These are phyloP conservation scores for Lottia scabra DNA, from an alignment of 2,888 invertebrate genomes.

Conservation along the genomic window DNA sequence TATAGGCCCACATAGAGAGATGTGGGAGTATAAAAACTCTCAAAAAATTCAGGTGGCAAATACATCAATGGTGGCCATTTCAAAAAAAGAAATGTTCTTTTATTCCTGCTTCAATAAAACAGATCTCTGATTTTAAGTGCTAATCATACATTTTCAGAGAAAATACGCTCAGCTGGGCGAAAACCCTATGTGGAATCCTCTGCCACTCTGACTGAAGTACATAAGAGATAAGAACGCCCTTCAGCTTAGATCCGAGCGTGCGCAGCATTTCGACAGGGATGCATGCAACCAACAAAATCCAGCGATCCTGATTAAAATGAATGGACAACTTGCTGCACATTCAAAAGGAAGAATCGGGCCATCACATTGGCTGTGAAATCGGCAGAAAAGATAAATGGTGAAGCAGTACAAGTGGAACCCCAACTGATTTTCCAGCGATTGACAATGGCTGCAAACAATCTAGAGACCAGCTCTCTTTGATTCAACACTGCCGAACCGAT, in stretches of 20 bases:
- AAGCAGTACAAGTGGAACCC: conserved; percentile 25
- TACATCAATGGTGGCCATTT: too few relatives aligned
- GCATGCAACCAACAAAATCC: conserved; percentile 26
- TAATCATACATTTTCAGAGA: too few relatives aligned
- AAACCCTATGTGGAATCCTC: too few relatives aligned
- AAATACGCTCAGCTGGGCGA: too few relatives aligned
- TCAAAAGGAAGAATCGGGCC: conserved; percentile 25
- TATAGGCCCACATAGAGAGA: too few relatives aligned
- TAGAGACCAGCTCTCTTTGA: conserved; percentile 38
- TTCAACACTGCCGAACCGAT: conserved; percentile 22
- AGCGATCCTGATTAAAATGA: conserved; percentile 30
- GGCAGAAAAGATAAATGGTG: conserved; percentile 13
- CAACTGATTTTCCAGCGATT: conserved; percentile 37
- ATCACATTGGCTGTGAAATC: conserved; percentile 23
- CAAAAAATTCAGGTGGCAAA: too few relatives aligned
- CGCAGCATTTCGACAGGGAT: conserved; percentile 42
- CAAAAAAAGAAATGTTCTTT: too few relatives aligned
- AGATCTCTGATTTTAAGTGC: too few relatives aligned
- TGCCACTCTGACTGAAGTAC: conserved; percentile 11
- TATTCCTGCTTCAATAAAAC: too few relatives aligned
- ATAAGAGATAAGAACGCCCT: conserved; percentile 35
- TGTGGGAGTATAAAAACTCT: too few relatives aligned
- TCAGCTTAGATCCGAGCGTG: conserved; percentile 26
- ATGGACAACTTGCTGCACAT: conserved; percentile 23
- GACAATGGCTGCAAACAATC: conserved; percentile 17